Evolutionary conservation across 1,140 invertebrate species (phyloP).

Genomic region (Cydia strobilella): DNA sequence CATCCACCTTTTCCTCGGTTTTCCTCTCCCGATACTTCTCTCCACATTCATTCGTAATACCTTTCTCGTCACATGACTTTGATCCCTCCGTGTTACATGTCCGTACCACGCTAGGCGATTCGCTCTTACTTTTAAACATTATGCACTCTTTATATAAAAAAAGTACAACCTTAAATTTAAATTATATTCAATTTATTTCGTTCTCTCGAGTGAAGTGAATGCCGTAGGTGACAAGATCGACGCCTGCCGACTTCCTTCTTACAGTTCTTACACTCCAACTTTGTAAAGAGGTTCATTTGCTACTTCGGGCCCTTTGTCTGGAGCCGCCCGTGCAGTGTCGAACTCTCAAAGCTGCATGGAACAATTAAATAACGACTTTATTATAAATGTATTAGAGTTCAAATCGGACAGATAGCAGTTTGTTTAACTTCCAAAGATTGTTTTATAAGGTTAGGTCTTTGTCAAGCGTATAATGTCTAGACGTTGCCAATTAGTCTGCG

Average conservation of each 20-base stretch:
- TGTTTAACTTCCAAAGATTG: conserved; percentile 7
- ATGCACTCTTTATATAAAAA: too few relatives aligned
- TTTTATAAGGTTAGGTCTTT: conserved; percentile 43
- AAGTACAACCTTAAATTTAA: neutral
- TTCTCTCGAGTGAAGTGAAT: neutral
- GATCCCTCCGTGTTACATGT: too few relatives aligned
- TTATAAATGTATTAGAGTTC: conserved; percentile 6
- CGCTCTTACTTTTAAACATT: too few relatives aligned
- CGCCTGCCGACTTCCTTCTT: neutral
- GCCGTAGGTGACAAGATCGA: conserved; percentile 8
- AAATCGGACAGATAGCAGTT: neutral
- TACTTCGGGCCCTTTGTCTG: conserved; percentile 69
- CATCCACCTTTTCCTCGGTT: too few relatives aligned
- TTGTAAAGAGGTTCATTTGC: conserved; percentile 71
- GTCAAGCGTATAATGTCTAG: conserved; percentile 51
- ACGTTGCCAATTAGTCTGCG: conserved; percentile 69
- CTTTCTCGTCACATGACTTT: too few relatives aligned
- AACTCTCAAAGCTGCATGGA: conserved; percentile 57
- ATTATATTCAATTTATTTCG: neutral
- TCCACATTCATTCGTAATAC: too few relatives aligned
- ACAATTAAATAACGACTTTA: conserved; percentile 44
- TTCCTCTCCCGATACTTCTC: too few relatives aligned
- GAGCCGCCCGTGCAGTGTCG: conserved; percentile 61
- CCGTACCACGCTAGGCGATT: too few relatives aligned
- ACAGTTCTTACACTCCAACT: conserved; percentile 49